phyloP scores from a whole-genome alignment of 2,888 invertebrate genomes.

The Phragmatobia fuliginosa region DNA sequence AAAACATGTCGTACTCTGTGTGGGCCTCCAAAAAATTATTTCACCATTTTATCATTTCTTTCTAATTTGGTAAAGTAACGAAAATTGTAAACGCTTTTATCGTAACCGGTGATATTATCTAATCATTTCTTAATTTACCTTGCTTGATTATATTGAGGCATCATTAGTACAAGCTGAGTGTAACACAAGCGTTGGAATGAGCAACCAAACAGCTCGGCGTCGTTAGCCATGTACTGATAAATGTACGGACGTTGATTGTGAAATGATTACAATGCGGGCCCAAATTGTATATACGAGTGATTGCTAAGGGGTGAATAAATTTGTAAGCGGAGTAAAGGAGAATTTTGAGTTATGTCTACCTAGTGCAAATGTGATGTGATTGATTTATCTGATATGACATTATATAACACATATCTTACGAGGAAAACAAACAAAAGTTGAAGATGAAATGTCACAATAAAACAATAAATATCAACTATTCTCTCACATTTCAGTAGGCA shows the following conservation, averaged over 20 bases:
- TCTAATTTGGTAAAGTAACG: neutral
- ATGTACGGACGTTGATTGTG: conserved; percentile 30
- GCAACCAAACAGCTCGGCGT: conserved; percentile 19
- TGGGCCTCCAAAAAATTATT: neutral
- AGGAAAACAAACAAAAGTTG: neutral
- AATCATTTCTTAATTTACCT: conserved; percentile 14
- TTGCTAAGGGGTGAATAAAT: conserved; percentile 14
- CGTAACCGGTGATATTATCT: neutral
- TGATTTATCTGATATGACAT: neutral
- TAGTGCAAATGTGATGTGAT: neutral
- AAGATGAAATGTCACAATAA: neutral
- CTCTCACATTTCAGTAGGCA: neutral
- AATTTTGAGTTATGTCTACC: neutral
- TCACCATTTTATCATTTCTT: neutral
- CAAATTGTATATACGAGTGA: conserved; percentile 16
- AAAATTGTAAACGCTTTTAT: neutral
- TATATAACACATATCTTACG: neutral
- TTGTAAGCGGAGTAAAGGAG: neutral
- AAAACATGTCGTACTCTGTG: neutral
- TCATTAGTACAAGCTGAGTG: conserved; percentile 16
- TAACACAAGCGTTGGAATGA: conserved; percentile 7
- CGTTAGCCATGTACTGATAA: conserved; percentile 33
- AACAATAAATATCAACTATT: neutral
- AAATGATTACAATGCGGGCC: conserved; percentile 22
- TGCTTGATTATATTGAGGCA: conserved; percentile 10